phyloP scores from a whole-genome alignment of 1,140 invertebrate species.

The Drosophila lowei region DNA sequence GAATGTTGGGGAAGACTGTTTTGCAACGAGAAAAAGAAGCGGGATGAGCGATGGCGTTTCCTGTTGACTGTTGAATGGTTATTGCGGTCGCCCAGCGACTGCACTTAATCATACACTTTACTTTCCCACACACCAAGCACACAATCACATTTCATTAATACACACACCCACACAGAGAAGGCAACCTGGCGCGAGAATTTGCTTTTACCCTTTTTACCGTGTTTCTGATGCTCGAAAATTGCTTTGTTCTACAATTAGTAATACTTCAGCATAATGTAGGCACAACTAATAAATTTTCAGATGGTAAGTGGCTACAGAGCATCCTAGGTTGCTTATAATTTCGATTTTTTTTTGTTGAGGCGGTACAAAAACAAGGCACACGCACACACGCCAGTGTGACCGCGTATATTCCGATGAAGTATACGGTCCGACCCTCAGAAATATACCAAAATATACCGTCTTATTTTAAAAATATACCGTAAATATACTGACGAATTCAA shows the following conservation, averaged over 20 bases:
- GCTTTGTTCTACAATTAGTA: too few relatives aligned
- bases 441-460: too few relatives aligned
- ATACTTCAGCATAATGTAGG: too few relatives aligned
- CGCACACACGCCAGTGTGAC: neutral
- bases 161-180: slow-evolving; percentile 32
- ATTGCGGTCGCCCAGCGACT: slow-evolving; percentile 37
- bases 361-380: neutral
- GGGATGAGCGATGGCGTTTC: slow-evolving; percentile 23
- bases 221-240: slow-evolving; percentile 10
- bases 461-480: too few relatives aligned
- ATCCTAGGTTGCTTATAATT: slow-evolving; percentile 38
- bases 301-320: slow-evolving; percentile 5
- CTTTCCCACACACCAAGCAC: slow-evolving; percentile 32
- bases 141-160: slow-evolving; percentile 37
- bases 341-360: slow-evolving; percentile 36
- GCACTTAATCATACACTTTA: slow-evolving; percentile 70
- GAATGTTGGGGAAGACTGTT: neutral
- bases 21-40: neutral
- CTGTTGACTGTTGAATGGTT: slow-evolving; percentile 47
- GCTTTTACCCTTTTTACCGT: slow-evolving; percentile 39
- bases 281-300: slow-evolving; percentile 5
- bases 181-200: slow-evolving; percentile 34
- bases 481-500: too few relatives aligned
- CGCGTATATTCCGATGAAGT: neutral
- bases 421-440: too few relatives aligned